Percentiles rank a stretch among this genome's conserved stretches.
These are phyloP conservation scores for Oryctes rhinoceros DNA, from an alignment of 1,140 invertebrate genomes.

Conservation along the genomic window DNA sequence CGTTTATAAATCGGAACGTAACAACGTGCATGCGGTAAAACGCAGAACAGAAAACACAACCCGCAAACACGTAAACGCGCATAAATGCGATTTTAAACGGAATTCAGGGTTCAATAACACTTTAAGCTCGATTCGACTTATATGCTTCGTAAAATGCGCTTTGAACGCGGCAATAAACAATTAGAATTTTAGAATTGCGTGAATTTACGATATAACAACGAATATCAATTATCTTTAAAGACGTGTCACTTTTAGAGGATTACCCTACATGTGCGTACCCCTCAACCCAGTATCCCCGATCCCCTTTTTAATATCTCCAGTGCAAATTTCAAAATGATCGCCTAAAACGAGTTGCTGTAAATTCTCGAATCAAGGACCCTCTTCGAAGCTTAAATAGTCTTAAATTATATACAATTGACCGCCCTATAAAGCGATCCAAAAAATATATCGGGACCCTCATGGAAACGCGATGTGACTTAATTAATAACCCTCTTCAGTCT, in stretches of 20 bases:
- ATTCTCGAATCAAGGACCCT: conserved; percentile 41
- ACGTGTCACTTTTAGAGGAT: too few species aligned
- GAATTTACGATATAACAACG: too few species aligned
- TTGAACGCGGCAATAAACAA: too few species aligned
- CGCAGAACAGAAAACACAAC: not conserved
- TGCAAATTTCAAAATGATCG: conserved; percentile 14
- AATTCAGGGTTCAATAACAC: too few species aligned
- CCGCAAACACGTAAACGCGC: not conserved
- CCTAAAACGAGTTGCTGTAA: conserved; percentile 18
- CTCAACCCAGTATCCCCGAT: too few species aligned
- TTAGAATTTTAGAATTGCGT: too few species aligned
- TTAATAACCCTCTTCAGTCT: conserved; percentile 44
- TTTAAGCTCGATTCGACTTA: too few species aligned
- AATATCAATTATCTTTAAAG: too few species aligned
- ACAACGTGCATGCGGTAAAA: not conserved
- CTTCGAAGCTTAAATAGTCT: conserved; percentile 28
- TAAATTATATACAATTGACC: conserved; percentile 43
- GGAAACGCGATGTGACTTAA: conserved; percentile 45
- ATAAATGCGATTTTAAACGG: not conserved
- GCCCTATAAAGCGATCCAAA: conserved; percentile 32
- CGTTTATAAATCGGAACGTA: conserved; percentile 3
- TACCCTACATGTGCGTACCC: too few species aligned
- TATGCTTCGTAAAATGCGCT: too few species aligned
- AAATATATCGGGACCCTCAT: conserved; percentile 43
- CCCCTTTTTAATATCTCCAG: not conserved